Evolutionary conservation across 64 coral and sea anemone species (phyloP).

Genomic region (Platygyra sinensis): DNA sequence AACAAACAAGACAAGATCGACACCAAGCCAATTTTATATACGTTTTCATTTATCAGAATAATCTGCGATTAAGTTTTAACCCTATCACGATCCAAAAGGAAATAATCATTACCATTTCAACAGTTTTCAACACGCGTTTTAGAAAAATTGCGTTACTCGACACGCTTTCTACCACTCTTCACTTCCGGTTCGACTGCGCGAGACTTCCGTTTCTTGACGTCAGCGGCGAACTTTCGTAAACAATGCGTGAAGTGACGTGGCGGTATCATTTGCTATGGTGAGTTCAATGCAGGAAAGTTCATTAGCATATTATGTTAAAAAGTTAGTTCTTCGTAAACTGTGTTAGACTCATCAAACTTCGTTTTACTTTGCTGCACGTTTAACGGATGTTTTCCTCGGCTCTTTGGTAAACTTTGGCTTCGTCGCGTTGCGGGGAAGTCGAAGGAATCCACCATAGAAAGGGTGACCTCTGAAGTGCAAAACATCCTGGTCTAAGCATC

Average conservation of each 20-base stretch:
- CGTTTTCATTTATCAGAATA: background rate
- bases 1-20: background rate
- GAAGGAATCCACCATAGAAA: background rate
- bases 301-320: slow-evolving; percentile 26
- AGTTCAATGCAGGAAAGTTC: slow-evolving; percentile 10
- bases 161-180: background rate
- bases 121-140: background rate
- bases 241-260: slow-evolving; percentile 58
- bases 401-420: slow-evolving; percentile 33
- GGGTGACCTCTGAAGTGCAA: slow-evolving; percentile 12
- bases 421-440: slow-evolving; percentile 33
- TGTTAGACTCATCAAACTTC: background rate
- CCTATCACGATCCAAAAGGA: background rate
- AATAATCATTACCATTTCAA: background rate
- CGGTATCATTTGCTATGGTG: background rate
- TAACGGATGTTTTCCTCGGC: background rate
- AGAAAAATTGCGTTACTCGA: background rate
- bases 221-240: slow-evolving; percentile 45
- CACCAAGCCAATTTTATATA: background rate
- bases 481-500: background rate
- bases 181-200: slow-evolving; percentile 46
- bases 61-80: background rate
- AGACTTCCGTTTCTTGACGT: slow-evolving; percentile 25
- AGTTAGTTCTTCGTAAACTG: background rate
- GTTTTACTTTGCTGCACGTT: slow-evolving; percentile 16